phyloP scores from a whole-genome alignment of 2,113 vertebrate species.

The Eptatretus burgeri region DNA sequence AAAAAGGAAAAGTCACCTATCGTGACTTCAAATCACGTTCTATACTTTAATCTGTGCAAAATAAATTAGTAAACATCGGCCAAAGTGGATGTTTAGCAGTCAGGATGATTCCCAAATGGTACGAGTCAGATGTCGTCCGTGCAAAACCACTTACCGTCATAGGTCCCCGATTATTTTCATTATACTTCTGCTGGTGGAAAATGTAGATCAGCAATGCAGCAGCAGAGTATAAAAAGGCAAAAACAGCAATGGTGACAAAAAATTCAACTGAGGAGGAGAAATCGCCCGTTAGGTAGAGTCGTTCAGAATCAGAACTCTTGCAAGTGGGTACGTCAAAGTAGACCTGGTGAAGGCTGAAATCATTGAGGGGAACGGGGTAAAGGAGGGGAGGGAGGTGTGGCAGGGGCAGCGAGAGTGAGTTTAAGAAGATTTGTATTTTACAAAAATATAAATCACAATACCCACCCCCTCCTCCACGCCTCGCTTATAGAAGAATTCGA shows the following conservation, averaged over 20 bases:
- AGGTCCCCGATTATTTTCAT: conserved; percentile 61
- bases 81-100: no score
- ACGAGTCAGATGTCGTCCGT: no score
- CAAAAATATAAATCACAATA: no score
- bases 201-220: conserved; percentile 63
- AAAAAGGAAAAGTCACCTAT: no score
- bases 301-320: conserved; percentile 39
- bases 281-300: conserved; percentile 49
- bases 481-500: no score
- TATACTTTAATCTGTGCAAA: no score
- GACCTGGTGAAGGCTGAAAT: conserved; percentile 53
- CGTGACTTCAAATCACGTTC: no score
- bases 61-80: no score
- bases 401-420: not conserved
- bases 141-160: conserved; percentile 40
- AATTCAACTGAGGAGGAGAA: conserved; percentile 88
- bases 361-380: not conserved
- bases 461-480: no score
- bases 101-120: no score
- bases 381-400: not conserved
- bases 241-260: conserved; percentile 82
- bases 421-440: no score
- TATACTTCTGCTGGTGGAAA: conserved; percentile 82
- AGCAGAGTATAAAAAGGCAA: conserved; percentile 77
- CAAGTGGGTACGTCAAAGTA: conserved; percentile 60